Base-by-base conservation (phyloP, 2,797 vertebrate species). In the Calcarius lapponicus region DNA sequence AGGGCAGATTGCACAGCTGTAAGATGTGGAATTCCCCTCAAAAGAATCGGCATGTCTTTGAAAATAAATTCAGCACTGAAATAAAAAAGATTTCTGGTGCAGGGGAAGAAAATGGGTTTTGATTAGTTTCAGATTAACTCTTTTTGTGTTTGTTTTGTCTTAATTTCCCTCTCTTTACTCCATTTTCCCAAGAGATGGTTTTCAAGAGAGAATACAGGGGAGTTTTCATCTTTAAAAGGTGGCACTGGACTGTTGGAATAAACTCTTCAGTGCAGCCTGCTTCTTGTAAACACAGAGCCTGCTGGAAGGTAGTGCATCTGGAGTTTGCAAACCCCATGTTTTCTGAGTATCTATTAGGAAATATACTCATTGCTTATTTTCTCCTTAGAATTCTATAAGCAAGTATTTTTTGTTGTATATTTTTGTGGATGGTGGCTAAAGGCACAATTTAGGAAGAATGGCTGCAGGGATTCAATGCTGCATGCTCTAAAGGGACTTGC, bases 1-100 rank as follows among this genome's bases (percentile, higher is more conserved):
- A 97, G 97, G 98, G 97, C 98, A 98, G 97, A 97, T 96, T 79
- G 82, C 64, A 95, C 98, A 98, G 98, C 97, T 98, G 98, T 93
- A 97, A 97, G 97, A 86, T 93, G 97, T 72, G 98, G 99, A 99
- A 99, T 98, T 99, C 98, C 98, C 98, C 98, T 97, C 89, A 51
- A 88, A 97, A 97, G 97, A 96, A 97, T 97, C 96, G 97, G 98
- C 98, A 66, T 16, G 61, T 85, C 97, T 98, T 98, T 98, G 97
- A 97, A 98, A 98, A 97, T 91, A 54, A 96, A 97, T 85, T 97
- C 89, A 51, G 90, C 79, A 15, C 57, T 86, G 74, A 97, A 95
- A 96, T 74, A 96, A 92, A 66, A 96, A 90, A 69, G 60, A 78
- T 86, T 94, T 96, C 92, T 96, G 92, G 71, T 47, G 81, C 86